Evolutionary conservation across 2,797 vertebrate species (phyloP), one percentile per base, ranked within the genome.

Genomic region (Clangula hyemalis): DNA sequence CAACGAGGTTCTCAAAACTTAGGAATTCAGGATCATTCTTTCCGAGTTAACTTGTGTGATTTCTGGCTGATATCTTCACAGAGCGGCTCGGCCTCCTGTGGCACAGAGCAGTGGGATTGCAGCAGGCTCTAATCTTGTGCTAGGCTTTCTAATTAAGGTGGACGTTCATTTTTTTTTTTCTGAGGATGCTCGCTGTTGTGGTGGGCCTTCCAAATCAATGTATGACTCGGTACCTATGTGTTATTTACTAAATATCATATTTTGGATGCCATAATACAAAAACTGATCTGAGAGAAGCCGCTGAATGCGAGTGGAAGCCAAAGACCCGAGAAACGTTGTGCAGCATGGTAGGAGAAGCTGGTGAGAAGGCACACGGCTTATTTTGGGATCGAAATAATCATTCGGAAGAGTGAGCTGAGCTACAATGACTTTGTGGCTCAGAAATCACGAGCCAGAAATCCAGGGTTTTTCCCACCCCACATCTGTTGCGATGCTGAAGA

Each of bases 191-290:
- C 7, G 1, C 4, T 25, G 14, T 13, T 49, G 9, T 10, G 47
- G 11, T 32, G 12, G 51, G 7, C 1, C 0, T 19, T 28, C 24
- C 28, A 39, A 27, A 0, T 57, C 45, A 6, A 0, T 16, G 30
- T 4, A 0, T 36, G 21, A 18, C 34, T 36, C 1, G 0, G 13
- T 21, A 5, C 78, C 41, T 39, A 2, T 0, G 2, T 3, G 1
- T 51, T 30, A 7, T 3, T 21, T 3, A 3, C 13, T 19, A 0
- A 2, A 10, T 49, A 57, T 56, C 4, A 6, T 32, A 25, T 30
- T 25, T 0, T 10, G 53, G 17, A 6, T 11, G 5, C 24, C 17
- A 0, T 3, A 4, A 49, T 11, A 2, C 5, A 28, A 74, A 84
- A 45, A 16, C 7, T 18, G 17, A 10, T 7, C 38, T 36, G 56